phyloP scores from a whole-genome alignment of 2,113 vertebrate species.

The Myxocyprinus asiaticus region DNA sequence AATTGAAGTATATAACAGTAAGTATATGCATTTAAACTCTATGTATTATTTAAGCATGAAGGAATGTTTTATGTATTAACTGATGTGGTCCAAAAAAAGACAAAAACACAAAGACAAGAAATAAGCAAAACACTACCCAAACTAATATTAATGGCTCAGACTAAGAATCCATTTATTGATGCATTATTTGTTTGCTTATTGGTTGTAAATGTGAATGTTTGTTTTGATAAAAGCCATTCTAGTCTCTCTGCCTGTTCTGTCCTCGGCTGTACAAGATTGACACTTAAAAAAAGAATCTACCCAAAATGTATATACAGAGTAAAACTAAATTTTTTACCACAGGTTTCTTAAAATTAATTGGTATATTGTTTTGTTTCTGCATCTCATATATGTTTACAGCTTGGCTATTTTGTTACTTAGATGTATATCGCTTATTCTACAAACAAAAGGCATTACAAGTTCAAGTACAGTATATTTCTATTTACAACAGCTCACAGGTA shows the following conservation, averaged over 20 bases:
- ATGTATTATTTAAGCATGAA: background rate
- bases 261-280: constrained; percentile 68
- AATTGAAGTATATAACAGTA: background rate
- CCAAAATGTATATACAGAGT: constrained; percentile 72
- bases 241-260: constrained; percentile 67
- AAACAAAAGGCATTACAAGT: constrained; percentile 67
- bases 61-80: constrained; percentile 1
- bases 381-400: constrained; percentile 68
- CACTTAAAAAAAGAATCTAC: constrained; percentile 72
- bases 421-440: constrained; percentile 67
- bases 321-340: constrained; percentile 72
- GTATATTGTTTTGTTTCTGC: constrained; percentile 62
- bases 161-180: constrained; percentile 31
- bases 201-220: constrained; percentile 44
- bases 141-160: constrained; percentile 43
- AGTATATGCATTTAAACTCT: background rate
- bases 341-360: constrained; percentile 74
- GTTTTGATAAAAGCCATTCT: constrained; percentile 47
- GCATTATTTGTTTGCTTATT: constrained; percentile 41
- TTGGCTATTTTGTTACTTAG: constrained; percentile 63
- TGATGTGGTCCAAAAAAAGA: background rate
- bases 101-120: background rate
- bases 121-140: constrained; percentile 16
- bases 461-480: constrained; percentile 76
- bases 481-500: constrained; percentile 61